These are phyloP conservation scores for Idaea biselata DNA, from an alignment of 2,888 invertebrate species.

Conservation along the genomic window DNA sequence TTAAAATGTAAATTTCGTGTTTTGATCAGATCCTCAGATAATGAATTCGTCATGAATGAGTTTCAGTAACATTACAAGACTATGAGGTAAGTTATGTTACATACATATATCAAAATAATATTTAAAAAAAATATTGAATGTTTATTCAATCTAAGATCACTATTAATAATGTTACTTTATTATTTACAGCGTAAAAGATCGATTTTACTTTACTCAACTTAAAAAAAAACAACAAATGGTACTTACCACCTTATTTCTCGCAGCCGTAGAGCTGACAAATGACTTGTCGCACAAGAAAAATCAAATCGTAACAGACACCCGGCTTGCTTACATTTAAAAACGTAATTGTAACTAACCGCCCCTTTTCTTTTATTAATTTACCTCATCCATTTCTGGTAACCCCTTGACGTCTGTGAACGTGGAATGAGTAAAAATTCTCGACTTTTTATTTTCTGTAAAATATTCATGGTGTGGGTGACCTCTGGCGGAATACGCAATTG, in stretches of 20 bases:
- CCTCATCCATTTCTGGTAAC: conserved; percentile 68
- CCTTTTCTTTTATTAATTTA: conserved; percentile 78
- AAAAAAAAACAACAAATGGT: conserved; percentile 10
- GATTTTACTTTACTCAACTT: no score
- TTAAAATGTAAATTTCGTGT: no score
- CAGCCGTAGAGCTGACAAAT: conserved; percentile 55
- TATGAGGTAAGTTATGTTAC: no score
- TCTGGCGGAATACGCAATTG: conserved; percentile 40
- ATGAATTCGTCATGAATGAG: no score
- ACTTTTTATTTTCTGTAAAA: conserved; percentile 53
- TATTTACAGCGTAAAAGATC: no score
- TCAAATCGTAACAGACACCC: conserved; percentile 70
- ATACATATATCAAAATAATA: no score
- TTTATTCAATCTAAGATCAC: no score
- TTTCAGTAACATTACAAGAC: no score
- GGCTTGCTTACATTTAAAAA: conserved; percentile 78
- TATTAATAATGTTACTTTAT: no score
- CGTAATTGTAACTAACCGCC: conserved; percentile 80
- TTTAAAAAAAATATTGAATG: no score
- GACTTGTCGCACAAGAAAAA: conserved; percentile 76
- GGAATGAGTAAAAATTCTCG: conserved; percentile 54
- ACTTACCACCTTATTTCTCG: conserved; percentile 34
- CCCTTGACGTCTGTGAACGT: conserved; percentile 52
- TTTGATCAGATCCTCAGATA: no score
- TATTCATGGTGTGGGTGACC: conserved; percentile 60